phyloP scores from a whole-genome alignment of 2,113 vertebrate genomes.

The Edolisoma coerulescens region DNA sequence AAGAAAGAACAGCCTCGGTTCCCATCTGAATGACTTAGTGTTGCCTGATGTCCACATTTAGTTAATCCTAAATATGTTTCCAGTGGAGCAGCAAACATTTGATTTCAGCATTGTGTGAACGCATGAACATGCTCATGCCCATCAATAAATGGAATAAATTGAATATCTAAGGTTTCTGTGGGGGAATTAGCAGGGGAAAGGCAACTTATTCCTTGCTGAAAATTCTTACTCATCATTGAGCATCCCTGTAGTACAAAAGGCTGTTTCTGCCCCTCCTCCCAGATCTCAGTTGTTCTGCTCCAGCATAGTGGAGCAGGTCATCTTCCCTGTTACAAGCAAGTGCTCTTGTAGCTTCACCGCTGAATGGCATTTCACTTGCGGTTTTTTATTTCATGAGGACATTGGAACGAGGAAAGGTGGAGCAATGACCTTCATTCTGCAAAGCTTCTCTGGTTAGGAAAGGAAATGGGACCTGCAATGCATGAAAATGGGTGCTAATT shows the following conservation, averaged over 20 bases:
- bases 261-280: neutral
- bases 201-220: neutral
- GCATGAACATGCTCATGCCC: neutral
- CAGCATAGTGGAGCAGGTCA: neutral
- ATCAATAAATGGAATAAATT: neutral
- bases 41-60: neutral
- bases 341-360: neutral
- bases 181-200: neutral
- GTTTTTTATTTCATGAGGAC: neutral
- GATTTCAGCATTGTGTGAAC: neutral
- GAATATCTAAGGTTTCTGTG: neutral
- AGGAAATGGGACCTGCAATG: neutral
- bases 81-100: neutral
- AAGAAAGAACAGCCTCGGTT: neutral
- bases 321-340: neutral
- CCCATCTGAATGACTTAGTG: neutral
- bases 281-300: neutral
- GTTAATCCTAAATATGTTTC: neutral
- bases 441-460: neutral
- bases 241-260: neutral
- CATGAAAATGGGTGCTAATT: neutral
- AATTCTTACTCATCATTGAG: neutral
- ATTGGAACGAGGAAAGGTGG: neutral
- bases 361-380: neutral
- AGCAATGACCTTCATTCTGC: neutral